Evolutionary conservation across 1,140 invertebrate genomes (phyloP), one percentile per base, ranked within the genome.

Genomic region (Neodiprion fabricii): DNA sequence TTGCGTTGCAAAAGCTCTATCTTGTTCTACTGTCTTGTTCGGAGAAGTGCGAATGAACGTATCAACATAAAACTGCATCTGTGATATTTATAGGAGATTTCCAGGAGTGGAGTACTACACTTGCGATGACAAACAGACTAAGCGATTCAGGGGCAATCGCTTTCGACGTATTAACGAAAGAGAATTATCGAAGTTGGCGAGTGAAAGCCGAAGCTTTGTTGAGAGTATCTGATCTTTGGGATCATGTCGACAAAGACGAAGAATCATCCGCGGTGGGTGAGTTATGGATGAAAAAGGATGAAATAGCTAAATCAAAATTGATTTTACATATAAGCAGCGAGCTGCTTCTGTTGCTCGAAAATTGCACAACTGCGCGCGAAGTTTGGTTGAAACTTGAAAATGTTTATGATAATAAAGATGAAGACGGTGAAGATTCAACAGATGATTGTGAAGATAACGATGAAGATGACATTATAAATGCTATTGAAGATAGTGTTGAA

Each of bases 371-470:
- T 14, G 11, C 53, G 53, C 9, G 53, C 53, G 53, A 61, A 61
- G 11, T 61, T 14, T 61, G 53, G 53, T 61, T 61, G 53, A 61
- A 61, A n/a, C 53, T 61, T 61, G 53, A 61, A 61, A 61, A 61
- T 61, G n/a, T 61, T 61, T 61, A 9, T 9, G 53, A 9, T 14
- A 61, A 61, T 8, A 4, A 4, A n/a, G n/a, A n/a, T n/a, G 3
- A 61, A 61, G 53, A 61, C 11, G 53, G n/a, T 9, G 9, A 61
- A 11, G 53, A 61, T 61, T 61, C 9, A 9, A 28, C 5, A 28
- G 53, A n/a, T 11, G n/a, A 10, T 61, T 61, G 4, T 14, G 53
- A 61, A n/a, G 53, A 61, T 11, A n/a, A 61, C 9, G 53, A 61
- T 61, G 53, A 61, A n/a, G 53, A 61, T n/a, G n/a, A 7, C 2